phyloP scores from a whole-genome alignment of 2,888 invertebrate genomes.

The Nomada hirtipes region DNA sequence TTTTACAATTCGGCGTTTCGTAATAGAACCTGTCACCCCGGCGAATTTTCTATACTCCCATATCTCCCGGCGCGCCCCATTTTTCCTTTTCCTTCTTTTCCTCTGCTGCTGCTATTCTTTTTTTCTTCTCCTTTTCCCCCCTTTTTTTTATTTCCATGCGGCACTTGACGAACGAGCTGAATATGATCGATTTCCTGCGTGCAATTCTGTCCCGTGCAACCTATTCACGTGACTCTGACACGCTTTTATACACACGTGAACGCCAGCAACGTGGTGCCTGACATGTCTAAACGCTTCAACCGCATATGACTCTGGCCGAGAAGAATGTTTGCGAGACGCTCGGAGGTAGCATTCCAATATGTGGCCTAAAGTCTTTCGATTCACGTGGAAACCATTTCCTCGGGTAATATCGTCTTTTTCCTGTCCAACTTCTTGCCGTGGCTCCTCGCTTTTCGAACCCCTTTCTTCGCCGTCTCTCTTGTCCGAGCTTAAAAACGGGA shows the following conservation, averaged over 20 bases:
- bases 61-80: no score
- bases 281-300: constrained; percentile 26
- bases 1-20: neutral
- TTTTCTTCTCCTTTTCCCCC: neutral
- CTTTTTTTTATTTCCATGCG: neutral
- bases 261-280: neutral
- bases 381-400: constrained; percentile 39
- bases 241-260: neutral
- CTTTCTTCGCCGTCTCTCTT: no score
- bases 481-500: neutral
- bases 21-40: neutral
- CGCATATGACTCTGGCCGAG: constrained; percentile 57
- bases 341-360: constrained; percentile 52
- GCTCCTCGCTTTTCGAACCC: neutral
- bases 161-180: neutral
- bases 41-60: no score
- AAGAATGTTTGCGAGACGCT: constrained; percentile 62
- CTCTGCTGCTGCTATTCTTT: no score
- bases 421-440: neutral
- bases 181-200: constrained; percentile 25
- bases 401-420: constrained; percentile 45
- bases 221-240: neutral
- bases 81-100: no score
- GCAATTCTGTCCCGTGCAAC: constrained; percentile 2
- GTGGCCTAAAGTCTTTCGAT: constrained; percentile 33